A percentile compares a stretch with the other conserved stretches of the same genome.
Evolutionary conservation across 1,140 invertebrate genomes (phyloP).

Genomic region (Venturia canescens): DNA sequence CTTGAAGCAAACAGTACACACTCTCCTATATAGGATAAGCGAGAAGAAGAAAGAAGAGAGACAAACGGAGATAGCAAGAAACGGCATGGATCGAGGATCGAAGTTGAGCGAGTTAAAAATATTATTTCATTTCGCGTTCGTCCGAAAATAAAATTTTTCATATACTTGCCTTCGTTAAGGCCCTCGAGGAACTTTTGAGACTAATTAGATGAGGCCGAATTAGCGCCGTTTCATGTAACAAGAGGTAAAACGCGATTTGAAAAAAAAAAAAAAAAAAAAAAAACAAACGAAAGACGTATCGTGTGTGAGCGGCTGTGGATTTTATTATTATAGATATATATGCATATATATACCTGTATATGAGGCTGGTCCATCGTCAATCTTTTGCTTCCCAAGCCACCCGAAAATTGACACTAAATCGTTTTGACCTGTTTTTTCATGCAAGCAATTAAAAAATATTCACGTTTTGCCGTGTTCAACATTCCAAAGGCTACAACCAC

Average conservation of each 20-base stretch:
- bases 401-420: no score
- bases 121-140: background rate
- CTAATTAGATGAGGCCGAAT: background rate
- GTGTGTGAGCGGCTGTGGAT: conserved; percentile 40
- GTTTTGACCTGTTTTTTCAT: no score
- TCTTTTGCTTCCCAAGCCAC: no score
- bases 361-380: no score
- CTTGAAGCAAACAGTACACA: background rate
- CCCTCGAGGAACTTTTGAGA: conserved; percentile 1
- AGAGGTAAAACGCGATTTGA: background rate
- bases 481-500: no score
- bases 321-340: conserved; percentile 30
- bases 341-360: no score
- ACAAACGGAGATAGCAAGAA: no score
- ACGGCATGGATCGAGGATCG: background rate
- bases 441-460: no score
- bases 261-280: conserved; percentile 19
- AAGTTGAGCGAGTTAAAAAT: background rate
- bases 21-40: conserved; percentile 38
- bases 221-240: background rate
- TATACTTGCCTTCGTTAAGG: background rate
- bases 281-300: conserved; percentile 1
- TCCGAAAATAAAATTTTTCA: background rate
- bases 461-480: no score
- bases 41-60: conserved; percentile 18